phyloP scores from a whole-genome alignment of 2,888 invertebrate species.

The Tetragnatha montana region DNA sequence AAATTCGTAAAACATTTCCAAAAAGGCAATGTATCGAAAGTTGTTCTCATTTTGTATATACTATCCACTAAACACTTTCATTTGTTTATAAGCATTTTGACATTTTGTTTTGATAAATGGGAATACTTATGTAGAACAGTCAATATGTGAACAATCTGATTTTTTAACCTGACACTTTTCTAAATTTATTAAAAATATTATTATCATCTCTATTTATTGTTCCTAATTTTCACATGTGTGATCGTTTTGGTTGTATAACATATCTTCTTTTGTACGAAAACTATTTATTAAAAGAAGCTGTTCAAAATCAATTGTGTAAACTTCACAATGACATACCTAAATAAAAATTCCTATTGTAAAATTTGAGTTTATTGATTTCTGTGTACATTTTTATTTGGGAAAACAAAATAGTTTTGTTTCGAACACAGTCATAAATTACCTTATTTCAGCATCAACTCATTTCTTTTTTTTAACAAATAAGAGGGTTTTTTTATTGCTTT shows the following conservation, averaged over 20 bases:
- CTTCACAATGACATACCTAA: slow-evolving; percentile 1
- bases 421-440: too few species aligned
- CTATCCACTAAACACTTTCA: not conserved
- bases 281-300: slow-evolving; percentile 3
- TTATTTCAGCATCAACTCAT: too few species aligned
- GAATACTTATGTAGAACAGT: not conserved
- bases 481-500: too few species aligned
- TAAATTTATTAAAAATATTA: too few species aligned
- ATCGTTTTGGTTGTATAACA: not conserved
- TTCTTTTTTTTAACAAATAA: too few species aligned
- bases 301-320: not conserved
- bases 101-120: not conserved
- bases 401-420: too few species aligned
- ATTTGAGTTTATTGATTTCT: not conserved
- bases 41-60: not conserved
- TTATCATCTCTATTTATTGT: not conserved
- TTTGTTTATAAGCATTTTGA: not conserved
- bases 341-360: slow-evolving; percentile 36
- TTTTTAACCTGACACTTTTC: not conserved
- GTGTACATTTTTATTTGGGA: too few species aligned
- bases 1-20: too few species aligned
- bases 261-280: slow-evolving; percentile 7
- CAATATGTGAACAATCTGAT: not conserved
- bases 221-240: not conserved
- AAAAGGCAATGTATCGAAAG: not conserved